Base-by-base conservation (phyloP, 2,888 invertebrate genomes). In the Cinara cedri region DNA sequence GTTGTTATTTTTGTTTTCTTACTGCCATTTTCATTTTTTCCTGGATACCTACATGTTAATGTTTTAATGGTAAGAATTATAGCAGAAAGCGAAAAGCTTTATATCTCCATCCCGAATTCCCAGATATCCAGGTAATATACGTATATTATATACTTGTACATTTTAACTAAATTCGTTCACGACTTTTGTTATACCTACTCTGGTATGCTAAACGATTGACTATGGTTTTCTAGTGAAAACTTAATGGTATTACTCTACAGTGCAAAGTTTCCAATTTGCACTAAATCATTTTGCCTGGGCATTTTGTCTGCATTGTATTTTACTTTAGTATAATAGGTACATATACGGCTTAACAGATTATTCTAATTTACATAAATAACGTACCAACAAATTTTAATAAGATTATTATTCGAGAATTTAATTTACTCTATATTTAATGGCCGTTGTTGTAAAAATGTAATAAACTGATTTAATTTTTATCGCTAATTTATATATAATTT, bases 301-400 rank as follows among this genome's bases (percentile, higher is more conserved):
- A 34, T 62, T 62, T 51, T n/a, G 34, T 51, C 19, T 16, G 21
- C 51, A 21, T 16, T 6, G 21, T 51, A 72, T 62, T 62, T 72
- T 62, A 51, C 26, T 62, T 72, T 34, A 46, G 14, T 60, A 60
- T 54, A 34, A 34, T 34, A 26, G 54, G 19, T 54, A 60, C 24
- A 26, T 60, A 60, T 46, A 65, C 26, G 14, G 19, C 62, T 62
- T 62, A 72, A 72, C 60, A 62, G 57, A 72, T 62, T 72, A 60
- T 46, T 72, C 13, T 60, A 72, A 72, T 72, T 72, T 51, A 16
- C 72, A 62, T 72, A 62, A 62, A 72, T 55, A 3, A 10, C n/a
- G 9, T 72, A 72, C 13, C 3, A 16, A 44, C 46, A 24, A 46
- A 60, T 44, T 21, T 8, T 44, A 24, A 46, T 46, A 46, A 57